phyloP scores from a whole-genome alignment of 2,113 vertebrate species.

The Cochlearius cochlearius region DNA sequence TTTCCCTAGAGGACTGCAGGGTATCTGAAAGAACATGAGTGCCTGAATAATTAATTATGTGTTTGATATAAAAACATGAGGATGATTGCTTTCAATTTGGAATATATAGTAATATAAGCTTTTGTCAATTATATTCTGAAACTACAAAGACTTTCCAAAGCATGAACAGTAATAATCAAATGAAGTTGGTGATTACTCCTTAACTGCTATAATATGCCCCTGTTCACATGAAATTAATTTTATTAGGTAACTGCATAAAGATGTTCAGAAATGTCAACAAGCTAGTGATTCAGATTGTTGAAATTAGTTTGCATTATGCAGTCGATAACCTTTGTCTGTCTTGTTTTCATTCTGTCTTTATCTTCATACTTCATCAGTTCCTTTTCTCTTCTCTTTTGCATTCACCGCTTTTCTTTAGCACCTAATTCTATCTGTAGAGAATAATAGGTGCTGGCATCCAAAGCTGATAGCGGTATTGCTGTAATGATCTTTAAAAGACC shows the following conservation, averaged over 20 bases:
- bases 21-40: not conserved
- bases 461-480: not conserved
- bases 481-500: not conserved
- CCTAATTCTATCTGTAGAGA: not conserved
- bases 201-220: not conserved
- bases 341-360: not conserved
- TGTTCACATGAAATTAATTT: conserved; percentile 7
- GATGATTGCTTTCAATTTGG: not conserved
- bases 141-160: not conserved
- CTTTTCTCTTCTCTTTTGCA: not conserved
- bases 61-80: not conserved
- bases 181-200: not conserved
- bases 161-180: conserved; percentile 10
- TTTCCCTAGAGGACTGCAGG: not conserved
- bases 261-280: conserved; percentile 27
- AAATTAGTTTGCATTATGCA: conserved; percentile 26
- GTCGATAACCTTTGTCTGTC: not conserved
- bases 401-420: not conserved
- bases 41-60: not conserved
- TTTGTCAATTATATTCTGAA: conserved; percentile 8
- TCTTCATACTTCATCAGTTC: not conserved
- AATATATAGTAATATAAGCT: not conserved
- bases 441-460: not conserved
- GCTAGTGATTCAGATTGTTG: not conserved
- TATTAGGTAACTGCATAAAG: conserved; percentile 15